phyloP scores from a whole-genome alignment of 2,113 vertebrate genomes.

The Acanthochromis polyacanthus region DNA sequence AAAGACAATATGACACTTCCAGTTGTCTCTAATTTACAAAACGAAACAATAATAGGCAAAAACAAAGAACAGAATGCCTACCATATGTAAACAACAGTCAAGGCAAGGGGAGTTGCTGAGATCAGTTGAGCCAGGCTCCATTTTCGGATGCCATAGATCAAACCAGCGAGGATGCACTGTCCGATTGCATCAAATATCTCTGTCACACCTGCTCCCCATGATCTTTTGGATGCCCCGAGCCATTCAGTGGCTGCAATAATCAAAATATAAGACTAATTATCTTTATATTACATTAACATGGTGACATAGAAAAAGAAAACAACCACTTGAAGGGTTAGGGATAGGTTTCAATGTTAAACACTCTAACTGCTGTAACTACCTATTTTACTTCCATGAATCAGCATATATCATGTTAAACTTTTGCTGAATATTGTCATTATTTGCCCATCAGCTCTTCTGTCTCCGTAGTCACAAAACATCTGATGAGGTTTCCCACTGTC shows the following conservation, averaged over 20 bases:
- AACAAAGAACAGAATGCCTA: conserved; percentile 37
- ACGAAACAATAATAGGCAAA: rapidly evolving
- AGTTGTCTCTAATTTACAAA: rapidly evolving
- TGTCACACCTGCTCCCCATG: conserved; percentile 34
- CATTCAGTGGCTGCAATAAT: conserved; percentile 67
- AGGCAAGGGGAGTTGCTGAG: conserved; percentile 47
- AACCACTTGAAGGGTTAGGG: too few species aligned
- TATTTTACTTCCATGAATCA: too few species aligned
- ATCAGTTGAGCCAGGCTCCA: conserved; percentile 84
- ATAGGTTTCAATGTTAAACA: too few species aligned
- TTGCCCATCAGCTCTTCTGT: too few species aligned
- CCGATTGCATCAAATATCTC: conserved; percentile 41
- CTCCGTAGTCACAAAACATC: too few species aligned
- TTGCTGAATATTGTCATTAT: too few species aligned
- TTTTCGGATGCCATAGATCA: conserved; percentile 78
- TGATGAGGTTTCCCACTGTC: too few species aligned
- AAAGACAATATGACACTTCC: neutral
- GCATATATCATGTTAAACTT: too few species aligned
- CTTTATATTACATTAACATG: too few species aligned
- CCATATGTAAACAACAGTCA: conserved; percentile 78
- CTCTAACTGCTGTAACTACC: too few species aligned
- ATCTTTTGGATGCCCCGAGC: conserved; percentile 61
- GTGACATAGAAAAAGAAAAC: too few species aligned
- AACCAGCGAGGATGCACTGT: conserved; percentile 70
- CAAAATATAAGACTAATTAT: neutral